phyloP scores from a whole-genome alignment of 2,113 vertebrate genomes.

The Xiphophorus maculatus region DNA sequence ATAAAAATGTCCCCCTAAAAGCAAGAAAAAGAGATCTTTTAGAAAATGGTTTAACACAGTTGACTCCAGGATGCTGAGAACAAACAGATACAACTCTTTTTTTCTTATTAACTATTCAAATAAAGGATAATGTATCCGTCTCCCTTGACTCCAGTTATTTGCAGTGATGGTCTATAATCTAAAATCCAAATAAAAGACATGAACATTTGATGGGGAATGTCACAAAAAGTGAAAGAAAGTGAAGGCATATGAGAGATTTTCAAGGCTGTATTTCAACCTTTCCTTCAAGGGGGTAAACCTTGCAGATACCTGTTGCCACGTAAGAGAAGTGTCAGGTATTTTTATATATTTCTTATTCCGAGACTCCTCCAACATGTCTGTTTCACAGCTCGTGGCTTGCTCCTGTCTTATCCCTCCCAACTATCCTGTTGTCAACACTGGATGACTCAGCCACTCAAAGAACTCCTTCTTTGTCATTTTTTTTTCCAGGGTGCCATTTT shows the following conservation, averaged over 20 bases:
- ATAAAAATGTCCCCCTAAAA: too few species aligned
- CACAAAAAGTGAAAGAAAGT: too few species aligned
- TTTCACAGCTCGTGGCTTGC: constrained; percentile 46
- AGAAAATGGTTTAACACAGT: too few species aligned
- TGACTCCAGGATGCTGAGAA: too few species aligned
- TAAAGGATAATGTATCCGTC: too few species aligned
- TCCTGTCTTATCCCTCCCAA: constrained; percentile 10
- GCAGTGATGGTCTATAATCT: too few species aligned
- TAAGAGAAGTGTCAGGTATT: constrained; percentile 35
- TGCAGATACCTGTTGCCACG: constrained; percentile 37
- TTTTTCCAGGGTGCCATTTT: constrained; percentile 48
- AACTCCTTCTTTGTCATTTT: constrained; percentile 39
- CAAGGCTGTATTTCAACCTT: constrained; percentile 9
- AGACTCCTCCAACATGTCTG: constrained; percentile 13
- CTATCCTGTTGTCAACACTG: constrained; percentile 28
- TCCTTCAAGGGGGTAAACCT: constrained; percentile 20
- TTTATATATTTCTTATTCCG: constrained; percentile 35
- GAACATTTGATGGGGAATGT: too few species aligned
- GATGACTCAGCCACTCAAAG: constrained; percentile 60
- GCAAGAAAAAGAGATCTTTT: too few species aligned
- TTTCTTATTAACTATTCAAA: too few species aligned
- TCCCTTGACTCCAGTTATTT: too few species aligned
- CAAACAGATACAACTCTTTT: too few species aligned
- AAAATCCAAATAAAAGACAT: too few species aligned
- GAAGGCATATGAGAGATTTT: background rate